Conservation (phyloP, 2,888 invertebrate genomes). For the Lepas anatifera region DNA sequence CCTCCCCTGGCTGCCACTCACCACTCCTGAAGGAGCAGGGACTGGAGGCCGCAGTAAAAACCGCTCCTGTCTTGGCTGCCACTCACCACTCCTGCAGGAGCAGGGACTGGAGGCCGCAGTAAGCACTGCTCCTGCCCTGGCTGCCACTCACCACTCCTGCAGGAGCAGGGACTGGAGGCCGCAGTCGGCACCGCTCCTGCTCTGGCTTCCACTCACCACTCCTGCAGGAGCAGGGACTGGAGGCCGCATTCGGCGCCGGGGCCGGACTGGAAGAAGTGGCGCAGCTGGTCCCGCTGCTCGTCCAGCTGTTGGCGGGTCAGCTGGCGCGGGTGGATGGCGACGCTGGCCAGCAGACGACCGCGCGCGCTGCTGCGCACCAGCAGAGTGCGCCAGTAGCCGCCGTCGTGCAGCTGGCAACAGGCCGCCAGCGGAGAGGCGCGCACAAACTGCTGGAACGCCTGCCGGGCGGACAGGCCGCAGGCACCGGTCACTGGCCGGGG, state of each 20-base stretch:
- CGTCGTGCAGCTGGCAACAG: constrained; percentile 35
- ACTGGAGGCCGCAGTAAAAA: too few species aligned
- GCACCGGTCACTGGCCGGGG: too few species aligned
- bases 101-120: too few species aligned
- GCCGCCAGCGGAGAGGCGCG: constrained; percentile 31
- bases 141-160: constrained; percentile 29
- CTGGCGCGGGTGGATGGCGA: constrained; percentile 36
- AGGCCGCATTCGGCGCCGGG: constrained; percentile 26
- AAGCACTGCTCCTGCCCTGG: too few species aligned
- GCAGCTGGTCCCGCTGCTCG: constrained; percentile 27
- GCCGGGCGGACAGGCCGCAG: too few species aligned
- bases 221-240: constrained; percentile 30
- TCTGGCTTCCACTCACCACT: constrained; percentile 27
- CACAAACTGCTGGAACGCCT: constrained; percentile 34
- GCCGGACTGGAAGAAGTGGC: constrained; percentile 27
- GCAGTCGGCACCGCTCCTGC: constrained; percentile 25
- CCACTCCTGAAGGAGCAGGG: too few species aligned
- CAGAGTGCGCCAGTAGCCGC: constrained; percentile 42
- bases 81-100: too few species aligned
- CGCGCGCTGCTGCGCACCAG: constrained; percentile 37
- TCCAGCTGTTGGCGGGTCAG: constrained; percentile 27
- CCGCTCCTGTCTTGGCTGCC: too few species aligned
- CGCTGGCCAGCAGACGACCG: constrained; percentile 36
- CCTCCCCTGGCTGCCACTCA: too few species aligned
- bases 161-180: constrained; percentile 29